Evolutionary conservation across 1,140 invertebrate genomes (phyloP).

Genomic region (Atopsyche davidsoni): DNA sequence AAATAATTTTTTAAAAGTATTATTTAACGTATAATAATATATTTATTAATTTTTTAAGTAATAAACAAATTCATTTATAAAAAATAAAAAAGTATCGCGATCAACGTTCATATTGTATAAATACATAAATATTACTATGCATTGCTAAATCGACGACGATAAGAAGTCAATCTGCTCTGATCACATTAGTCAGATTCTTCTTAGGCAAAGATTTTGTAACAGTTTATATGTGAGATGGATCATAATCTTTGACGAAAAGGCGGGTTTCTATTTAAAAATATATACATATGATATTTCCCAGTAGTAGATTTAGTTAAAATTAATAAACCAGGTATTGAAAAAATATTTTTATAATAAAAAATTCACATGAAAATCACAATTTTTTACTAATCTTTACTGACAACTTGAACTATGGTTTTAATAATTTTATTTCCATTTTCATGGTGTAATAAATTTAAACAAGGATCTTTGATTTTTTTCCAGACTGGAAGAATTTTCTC

Average conservation of each 20-base stretch:
- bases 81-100: too few relatives aligned
- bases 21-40: neutral
- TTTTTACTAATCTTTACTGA: constrained; percentile 55
- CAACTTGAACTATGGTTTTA: constrained; percentile 66
- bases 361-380: too few relatives aligned
- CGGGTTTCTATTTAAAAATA: too few relatives aligned
- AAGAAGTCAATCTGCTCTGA: neutral
- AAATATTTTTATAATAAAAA: too few relatives aligned
- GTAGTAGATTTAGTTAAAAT: too few relatives aligned
- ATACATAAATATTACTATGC: neutral
- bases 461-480: constrained; percentile 76
- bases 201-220: neutral
- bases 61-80: too few relatives aligned
- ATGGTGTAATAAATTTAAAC: constrained; percentile 68
- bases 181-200: neutral
- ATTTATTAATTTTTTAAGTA: neutral
- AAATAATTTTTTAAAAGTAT: neutral
- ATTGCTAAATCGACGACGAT: neutral
- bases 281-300: too few relatives aligned
- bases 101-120: too few relatives aligned
- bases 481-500: too few relatives aligned
- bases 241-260: too few relatives aligned
- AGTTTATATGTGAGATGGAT: neutral
- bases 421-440: constrained; percentile 73
- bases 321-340: too few relatives aligned